Evolutionary conservation across 1,140 invertebrate species (phyloP).

Genomic region (Bicyclus anynana): DNA sequence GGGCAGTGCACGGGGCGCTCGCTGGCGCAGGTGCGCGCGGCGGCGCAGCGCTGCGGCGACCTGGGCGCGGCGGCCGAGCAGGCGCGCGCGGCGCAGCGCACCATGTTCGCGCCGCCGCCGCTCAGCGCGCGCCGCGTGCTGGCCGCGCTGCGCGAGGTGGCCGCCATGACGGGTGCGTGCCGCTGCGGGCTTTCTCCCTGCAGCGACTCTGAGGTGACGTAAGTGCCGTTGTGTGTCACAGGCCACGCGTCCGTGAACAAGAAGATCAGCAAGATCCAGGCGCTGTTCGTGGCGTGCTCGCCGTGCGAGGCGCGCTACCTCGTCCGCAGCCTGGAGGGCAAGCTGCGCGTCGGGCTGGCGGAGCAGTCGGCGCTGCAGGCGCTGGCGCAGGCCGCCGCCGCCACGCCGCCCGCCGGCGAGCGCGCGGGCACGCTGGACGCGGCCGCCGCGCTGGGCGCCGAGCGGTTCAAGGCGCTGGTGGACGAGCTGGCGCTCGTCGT

Average conservation of each 20-base stretch:
- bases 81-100: constrained; percentile 92
- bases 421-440: constrained; percentile 88
- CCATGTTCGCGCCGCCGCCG: constrained; percentile 88
- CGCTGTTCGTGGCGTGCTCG: constrained; percentile 94
- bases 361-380: constrained; percentile 97
- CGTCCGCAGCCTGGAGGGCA: constrained; percentile 92
- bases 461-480: constrained; percentile 87
- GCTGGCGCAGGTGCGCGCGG: constrained; percentile 90
- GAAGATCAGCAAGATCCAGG: constrained; percentile 95
- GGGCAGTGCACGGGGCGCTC: constrained; percentile 94
- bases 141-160: constrained; percentile 92
- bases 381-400: constrained; percentile 89
- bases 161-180: constrained; percentile 81
- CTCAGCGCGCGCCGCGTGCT: constrained; percentile 87
- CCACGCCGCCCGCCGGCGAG: constrained; percentile 89
- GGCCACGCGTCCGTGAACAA: constrained; percentile 83
- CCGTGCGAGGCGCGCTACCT: constrained; percentile 94
- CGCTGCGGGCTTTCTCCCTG: no score
- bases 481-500: constrained; percentile 88
- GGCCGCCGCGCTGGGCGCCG: constrained; percentile 79
- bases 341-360: constrained; percentile 96
- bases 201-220: no score
- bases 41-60: constrained; percentile 90
- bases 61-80: constrained; percentile 95
- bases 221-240: no score